Evolutionary conservation across 2,888 invertebrate genomes (phyloP), one percentile per base, ranked within the genome.

Genomic region (Luperina nickerlii): DNA sequence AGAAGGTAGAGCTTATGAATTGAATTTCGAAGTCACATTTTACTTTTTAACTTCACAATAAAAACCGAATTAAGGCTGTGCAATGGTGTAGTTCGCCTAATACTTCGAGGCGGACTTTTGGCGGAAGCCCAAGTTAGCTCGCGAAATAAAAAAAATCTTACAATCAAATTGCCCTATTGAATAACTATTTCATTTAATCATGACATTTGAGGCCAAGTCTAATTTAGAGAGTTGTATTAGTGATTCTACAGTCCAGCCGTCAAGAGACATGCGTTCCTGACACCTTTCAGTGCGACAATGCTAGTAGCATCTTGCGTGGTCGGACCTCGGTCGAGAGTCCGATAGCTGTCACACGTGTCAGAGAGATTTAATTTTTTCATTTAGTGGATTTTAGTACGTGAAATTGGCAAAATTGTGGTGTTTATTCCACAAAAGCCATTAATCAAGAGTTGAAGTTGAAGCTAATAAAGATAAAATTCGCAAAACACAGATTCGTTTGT

Each of bases 51-150:
- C 13, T 78, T 66, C 5, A 6, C 42, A 81, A n/a, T 66, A 48
- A 24, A 11, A 20, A 32, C 7, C 5, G 24, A 54, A 62, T 67
- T 62, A 45, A 32, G 76, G 66, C 76, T 62, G 79, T 79, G 66
- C 20, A 57, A 18, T 71, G 51, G 3, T 63, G 38, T 38, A 11
- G 2, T 51, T n/a, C 13, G 51, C 63, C 15, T 20, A 8, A 57
- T 42, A 18, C 0, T n/a, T 18, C 0, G 7, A 18, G 24, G 11
- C 1, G n/a, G 18, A 62, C 11, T 71, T n/a, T 60, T 24, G 9
- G 18, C 15, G 60, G 38, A 6, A 18, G 38, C 38, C 9, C 9
- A 38, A 38, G 3, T 18, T 38, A 60, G 38, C n/a, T 71, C 18
- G 5, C 38, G 18, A 38, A 71, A 38, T 38, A 20, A 7, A n/a